Evolutionary conservation across 2,888 invertebrate genomes (phyloP), one percentile per base, ranked within the genome.

Genomic region (Norana najaformis): DNA sequence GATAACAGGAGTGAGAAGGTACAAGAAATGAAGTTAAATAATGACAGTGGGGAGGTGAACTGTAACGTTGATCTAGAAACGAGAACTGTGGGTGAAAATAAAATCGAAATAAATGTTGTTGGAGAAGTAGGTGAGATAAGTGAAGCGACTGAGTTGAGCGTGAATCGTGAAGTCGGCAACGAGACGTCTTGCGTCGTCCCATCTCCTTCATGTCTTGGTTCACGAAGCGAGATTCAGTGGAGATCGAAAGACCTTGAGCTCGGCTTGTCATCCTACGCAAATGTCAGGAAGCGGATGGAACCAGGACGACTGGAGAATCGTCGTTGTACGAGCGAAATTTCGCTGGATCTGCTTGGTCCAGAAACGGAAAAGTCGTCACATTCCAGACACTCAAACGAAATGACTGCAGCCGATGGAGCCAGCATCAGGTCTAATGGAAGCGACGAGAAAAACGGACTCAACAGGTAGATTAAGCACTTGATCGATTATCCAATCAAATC

Each of bases 301-400:
- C 34, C 88, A 18, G 41, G 39, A 20, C 47, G n/a, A 20, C 88
- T 88, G 41, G 88, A 88, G 20, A 88, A 47, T 34, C 88, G 88
- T 2, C 23, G 88, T 0, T 41, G 88, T 39, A 39, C 47, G 20
- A 88, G 88, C 41, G 88, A 88, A 23, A 36, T 35, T 39, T 88
- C 88, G 18, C 37, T 88, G 41, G 37, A 88, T 37, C 13, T 35
- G 39, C 34, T 88, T 20, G 14, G 38, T 41, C 37, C 88, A 1
- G 41, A 11, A 47, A 11, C 34, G 13, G 88, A 34, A 6, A 41
- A 39, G 41, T 1, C 18, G 11, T 30, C 41, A 20, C 88, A 41
- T 39, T 39, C 41, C 20, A 16, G 88, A 13, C 16, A 1, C 6
- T 2, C 14, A 23, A n/a, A 41, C 0, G 88, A 88, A 39, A 35